These are phyloP conservation scores for Pleuronectes platessa DNA, from an alignment of 2,113 vertebrate species.

Conservation along the genomic window DNA sequence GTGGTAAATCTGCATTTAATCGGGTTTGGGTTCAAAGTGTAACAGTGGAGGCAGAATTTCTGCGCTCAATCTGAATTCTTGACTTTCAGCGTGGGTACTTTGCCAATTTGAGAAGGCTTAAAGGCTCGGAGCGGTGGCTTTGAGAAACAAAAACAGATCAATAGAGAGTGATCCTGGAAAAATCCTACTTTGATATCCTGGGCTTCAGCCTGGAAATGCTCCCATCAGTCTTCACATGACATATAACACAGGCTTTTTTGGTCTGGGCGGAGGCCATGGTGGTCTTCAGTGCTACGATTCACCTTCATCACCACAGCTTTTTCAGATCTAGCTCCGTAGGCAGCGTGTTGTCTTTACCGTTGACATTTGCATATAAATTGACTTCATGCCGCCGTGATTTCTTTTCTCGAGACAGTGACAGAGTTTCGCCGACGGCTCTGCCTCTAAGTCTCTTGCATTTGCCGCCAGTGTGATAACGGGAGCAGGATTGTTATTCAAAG, in stretches of 20 bases:
- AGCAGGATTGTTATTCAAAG: conserved; percentile 55
- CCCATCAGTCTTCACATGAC: conserved; percentile 43
- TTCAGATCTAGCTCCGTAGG: conserved; percentile 28
- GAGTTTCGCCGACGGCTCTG: conserved; percentile 48
- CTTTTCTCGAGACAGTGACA: conserved; percentile 54
- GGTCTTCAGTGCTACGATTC: conserved; percentile 43
- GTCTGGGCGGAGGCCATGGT: conserved; percentile 5
- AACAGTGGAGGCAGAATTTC: conserved; percentile 5
- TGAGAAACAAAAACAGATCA: conserved; percentile 74
- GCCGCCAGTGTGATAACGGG: conserved; percentile 58
- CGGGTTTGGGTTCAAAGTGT: conserved; percentile 11
- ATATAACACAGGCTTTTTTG: not conserved
- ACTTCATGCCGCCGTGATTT: conserved; percentile 61
- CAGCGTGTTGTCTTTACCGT: conserved; percentile 62
- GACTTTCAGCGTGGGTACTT: conserved; percentile 31
- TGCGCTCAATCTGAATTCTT: conserved; percentile 14
- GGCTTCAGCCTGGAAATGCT: conserved; percentile 52
- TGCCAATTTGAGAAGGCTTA: conserved; percentile 57
- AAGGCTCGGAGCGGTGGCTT: conserved; percentile 54
- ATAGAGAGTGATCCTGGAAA: conserved; percentile 59
- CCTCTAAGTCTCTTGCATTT: conserved; percentile 63
- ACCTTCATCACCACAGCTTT: conserved; percentile 51
- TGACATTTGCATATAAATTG: conserved; percentile 77
- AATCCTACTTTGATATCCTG: conserved; percentile 68
- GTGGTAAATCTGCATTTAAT: conserved; percentile 2